Conservation (phyloP, 2,888 invertebrate genomes). For the Diarsia rubi region DNA sequence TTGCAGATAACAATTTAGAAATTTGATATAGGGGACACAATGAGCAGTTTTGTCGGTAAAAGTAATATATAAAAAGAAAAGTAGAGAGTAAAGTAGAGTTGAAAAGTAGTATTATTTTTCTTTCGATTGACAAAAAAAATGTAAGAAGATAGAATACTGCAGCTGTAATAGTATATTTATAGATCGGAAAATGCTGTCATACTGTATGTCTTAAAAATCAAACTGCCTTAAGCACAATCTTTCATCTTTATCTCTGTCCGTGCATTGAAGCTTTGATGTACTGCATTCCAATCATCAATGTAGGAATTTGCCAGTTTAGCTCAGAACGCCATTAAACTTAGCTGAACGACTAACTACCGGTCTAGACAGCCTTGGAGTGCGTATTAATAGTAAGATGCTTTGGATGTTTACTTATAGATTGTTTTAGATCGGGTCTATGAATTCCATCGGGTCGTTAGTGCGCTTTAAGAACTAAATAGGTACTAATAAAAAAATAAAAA, state of each 20-base stretch:
- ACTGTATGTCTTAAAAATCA: background rate
- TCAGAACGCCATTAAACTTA: slow-evolving; percentile 33
- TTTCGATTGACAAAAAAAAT: background rate
- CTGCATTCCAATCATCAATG: slow-evolving; percentile 2
- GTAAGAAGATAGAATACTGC: background rate
- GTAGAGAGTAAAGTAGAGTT: too few species aligned
- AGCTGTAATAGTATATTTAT: background rate
- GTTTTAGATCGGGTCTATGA: slow-evolving; percentile 7
- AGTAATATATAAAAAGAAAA: too few species aligned
- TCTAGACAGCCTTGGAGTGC: slow-evolving; percentile 57
- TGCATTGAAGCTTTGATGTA: slow-evolving; percentile 13
- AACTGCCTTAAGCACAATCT: background rate
- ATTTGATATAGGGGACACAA: background rate
- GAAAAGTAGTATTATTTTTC: background rate
- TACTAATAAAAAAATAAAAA: too few species aligned
- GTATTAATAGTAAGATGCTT: slow-evolving; percentile 48
- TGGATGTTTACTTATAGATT: slow-evolving; percentile 28
- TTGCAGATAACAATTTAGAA: background rate
- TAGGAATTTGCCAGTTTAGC: slow-evolving; percentile 38
- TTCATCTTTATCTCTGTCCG: slow-evolving; percentile 7
- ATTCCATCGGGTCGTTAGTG: slow-evolving; percentile 1
- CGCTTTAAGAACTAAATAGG: too few species aligned
- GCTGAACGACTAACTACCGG: slow-evolving; percentile 37
- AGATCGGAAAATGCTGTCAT: background rate
- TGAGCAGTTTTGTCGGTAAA: background rate